Percentiles rank a stretch among this genome's conserved stretches.
phyloP scores from a whole-genome alignment of 2,113 vertebrate genomes.

The Pterocles burchelli region DNA sequence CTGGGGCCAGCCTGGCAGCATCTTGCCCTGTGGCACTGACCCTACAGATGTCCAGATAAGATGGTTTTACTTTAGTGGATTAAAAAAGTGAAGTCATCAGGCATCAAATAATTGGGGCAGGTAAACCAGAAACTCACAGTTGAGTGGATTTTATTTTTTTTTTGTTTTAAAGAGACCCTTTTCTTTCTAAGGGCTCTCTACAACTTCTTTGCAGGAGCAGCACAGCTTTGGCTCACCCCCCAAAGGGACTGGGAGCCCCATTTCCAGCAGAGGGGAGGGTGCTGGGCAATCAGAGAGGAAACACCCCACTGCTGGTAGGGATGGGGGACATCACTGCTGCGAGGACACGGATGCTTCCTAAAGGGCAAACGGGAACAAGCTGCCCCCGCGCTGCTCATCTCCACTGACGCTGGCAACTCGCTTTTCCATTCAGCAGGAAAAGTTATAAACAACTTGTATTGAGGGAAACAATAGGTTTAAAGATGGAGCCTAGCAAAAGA shows the following conservation, averaged over 20 bases:
- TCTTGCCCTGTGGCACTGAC: background rate
- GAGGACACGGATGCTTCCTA: accelerated
- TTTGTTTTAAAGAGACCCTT: background rate
- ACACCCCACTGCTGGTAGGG: accelerated
- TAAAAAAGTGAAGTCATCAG: background rate
- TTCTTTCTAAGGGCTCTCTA: background rate
- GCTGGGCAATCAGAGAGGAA: background rate
- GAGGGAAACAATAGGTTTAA: background rate
- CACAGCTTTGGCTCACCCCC: background rate
- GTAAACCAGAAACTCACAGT: accelerated
- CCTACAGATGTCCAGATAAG: background rate
- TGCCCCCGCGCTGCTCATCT: background rate
- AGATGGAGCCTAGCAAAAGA: background rate
- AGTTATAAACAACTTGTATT: background rate
- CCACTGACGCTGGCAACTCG: background rate
- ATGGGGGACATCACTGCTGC: accelerated
- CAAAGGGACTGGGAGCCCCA: accelerated
- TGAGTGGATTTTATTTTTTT: background rate
- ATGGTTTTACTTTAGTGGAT: background rate
- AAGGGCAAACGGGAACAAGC: accelerated
- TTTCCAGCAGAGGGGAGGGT: background rate
- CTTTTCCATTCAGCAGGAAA: background rate
- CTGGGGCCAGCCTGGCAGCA: background rate
- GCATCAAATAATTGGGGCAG: background rate
- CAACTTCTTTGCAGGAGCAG: accelerated